Evolutionary conservation across 2,113 vertebrate species (phyloP).

Genomic region (Nerophis lumbriciformis): DNA sequence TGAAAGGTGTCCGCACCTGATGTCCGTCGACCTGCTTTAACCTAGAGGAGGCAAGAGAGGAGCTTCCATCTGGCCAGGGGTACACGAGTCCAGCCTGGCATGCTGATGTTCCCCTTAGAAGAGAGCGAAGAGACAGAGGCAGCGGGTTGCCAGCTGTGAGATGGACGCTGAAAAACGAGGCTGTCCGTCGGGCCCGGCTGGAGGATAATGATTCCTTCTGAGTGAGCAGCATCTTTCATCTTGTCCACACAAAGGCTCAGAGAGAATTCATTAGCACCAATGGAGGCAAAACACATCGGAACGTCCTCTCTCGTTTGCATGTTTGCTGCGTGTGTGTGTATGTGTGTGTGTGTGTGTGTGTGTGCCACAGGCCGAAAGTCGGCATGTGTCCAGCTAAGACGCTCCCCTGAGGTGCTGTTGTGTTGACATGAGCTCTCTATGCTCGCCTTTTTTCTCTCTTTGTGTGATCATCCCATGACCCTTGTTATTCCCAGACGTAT

Average conservation of each 20-base stretch:
- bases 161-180: conserved; percentile 45
- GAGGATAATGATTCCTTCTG: conserved; percentile 30
- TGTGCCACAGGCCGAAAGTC: conserved; percentile 15
- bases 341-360: neutral
- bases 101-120: conserved; percentile 42
- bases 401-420: conserved; percentile 43
- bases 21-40: conserved; percentile 32
- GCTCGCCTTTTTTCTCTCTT: conserved; percentile 26
- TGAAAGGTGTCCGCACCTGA: conserved; percentile 25
- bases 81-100: conserved; percentile 49
- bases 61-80: conserved; percentile 53
- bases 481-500: conserved; percentile 44
- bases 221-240: conserved; percentile 19
- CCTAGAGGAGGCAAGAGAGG: conserved; percentile 52
- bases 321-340: conserved; percentile 17
- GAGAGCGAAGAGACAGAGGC: conserved; percentile 36
- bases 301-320: neutral
- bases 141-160: conserved; percentile 39
- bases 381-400: conserved; percentile 25
- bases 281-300: conserved; percentile 4
- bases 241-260: conserved; percentile 21
- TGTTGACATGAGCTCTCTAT: conserved; percentile 48
- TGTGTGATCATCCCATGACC: conserved; percentile 51
- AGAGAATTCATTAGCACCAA: conserved; percentile 6
- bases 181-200: conserved; percentile 31